Evolutionary conservation across 2,888 invertebrate species (phyloP).

Genomic region (Allygus modestus): DNA sequence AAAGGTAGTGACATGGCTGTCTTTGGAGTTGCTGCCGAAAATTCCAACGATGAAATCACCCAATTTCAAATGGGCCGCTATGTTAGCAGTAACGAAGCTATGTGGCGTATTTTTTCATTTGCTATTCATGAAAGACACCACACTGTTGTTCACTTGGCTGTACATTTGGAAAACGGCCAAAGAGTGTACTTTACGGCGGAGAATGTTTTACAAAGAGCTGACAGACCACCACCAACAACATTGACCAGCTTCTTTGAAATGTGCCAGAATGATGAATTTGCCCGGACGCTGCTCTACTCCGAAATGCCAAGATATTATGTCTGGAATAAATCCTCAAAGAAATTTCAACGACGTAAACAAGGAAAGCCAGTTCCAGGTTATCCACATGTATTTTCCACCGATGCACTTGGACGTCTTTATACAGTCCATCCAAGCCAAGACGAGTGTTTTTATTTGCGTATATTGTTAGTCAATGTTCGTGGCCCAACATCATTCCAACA

Average conservation of each 20-base stretch:
- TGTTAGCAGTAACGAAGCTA: conserved; percentile 66
- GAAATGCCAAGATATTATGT: conserved; percentile 68
- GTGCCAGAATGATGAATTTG: conserved; percentile 66
- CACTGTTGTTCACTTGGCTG: conserved; percentile 70
- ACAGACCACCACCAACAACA: conserved; percentile 64
- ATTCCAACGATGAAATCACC: conserved; percentile 69
- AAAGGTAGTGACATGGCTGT: conserved; percentile 68
- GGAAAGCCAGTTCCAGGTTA: conserved; percentile 60
- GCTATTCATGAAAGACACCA: conserved; percentile 71
- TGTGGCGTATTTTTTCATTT: conserved; percentile 67
- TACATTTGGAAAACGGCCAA: conserved; percentile 72
- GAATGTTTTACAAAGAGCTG: conserved; percentile 64
- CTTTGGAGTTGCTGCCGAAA: conserved; percentile 45
- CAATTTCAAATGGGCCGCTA: conserved; percentile 70
- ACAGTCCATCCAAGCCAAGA: conserved; percentile 69
- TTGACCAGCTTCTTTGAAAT: conserved; percentile 69
- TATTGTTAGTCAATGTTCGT: conserved; percentile 68
- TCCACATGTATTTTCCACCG: conserved; percentile 66
- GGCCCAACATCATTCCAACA: conserved; percentile 72
- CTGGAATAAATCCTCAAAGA: conserved; percentile 67
- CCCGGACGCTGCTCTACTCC: conserved; percentile 66
- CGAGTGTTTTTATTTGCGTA: conserved; percentile 70
- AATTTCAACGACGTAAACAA: conserved; percentile 66
- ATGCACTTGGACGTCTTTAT: conserved; percentile 70
- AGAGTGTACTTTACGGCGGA: conserved; percentile 69